Base-by-base conservation (phyloP, 2,888 invertebrate genomes). In the Caenorhabditis uteleia region DNA sequence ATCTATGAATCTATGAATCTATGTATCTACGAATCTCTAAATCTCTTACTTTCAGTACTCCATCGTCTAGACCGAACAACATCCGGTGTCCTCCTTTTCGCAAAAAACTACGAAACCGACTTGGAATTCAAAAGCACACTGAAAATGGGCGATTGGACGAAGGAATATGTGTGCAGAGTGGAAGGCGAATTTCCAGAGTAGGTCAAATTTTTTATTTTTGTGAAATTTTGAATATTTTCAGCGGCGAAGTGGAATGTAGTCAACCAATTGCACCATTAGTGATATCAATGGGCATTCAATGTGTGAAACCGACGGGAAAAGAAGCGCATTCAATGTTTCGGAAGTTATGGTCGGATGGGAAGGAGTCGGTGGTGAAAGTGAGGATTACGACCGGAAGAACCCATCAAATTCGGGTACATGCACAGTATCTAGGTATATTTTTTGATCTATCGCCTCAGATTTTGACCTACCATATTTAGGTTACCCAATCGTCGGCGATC, bases 361-460 rank as follows among this genome's bases (percentile, higher is more conserved):
- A 53, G 12, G 48, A 92, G 0, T 95, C 95, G 82, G 91, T 95
- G 26, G 94, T 98, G 8, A 88, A 91, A 31, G 95, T 95, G 86
- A 90, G 90, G 83, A 97, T 97, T 1, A 90, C 91, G 83, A 97
- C 97, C 1, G 98, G 98, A 2, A 88, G 98, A 68, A 98, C 97
- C 90, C 98, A 98, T 85, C 98, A 98, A 87, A 98, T 98, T 77
- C 88, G 98, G 70, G 95, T 98, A 27, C 98, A 99, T 85, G 88
- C 97, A 68, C 98, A 99, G 86, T 98, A 91, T 85, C 88, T 98
- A 81, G 97, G 93, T 92, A 69, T 60, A 77, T 56, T n/a, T n/a
- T n/a, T n/a, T n/a, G n/a, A n/a, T 29, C 42, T 43, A 6, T 31
- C 43, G 8, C n/a, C 38, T 7, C 20, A 36, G 33, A 33, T 14